Conservation (phyloP, 2,113 vertebrate genomes). For the Chloropsis cyanopogon region DNA sequence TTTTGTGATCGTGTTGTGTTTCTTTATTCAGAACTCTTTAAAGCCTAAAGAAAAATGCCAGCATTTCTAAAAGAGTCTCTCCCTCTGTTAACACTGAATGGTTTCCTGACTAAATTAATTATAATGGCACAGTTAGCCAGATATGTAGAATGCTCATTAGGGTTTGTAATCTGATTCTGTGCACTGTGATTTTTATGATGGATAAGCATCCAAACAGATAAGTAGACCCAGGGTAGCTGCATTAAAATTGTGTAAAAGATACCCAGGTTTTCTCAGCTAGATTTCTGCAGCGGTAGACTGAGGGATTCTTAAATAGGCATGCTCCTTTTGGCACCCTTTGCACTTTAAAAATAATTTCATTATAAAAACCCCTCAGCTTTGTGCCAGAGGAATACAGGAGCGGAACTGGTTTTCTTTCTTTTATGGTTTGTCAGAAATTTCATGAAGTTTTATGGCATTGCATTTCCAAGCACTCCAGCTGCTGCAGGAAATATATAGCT, state of each 20-base stretch:
- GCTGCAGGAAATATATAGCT: slow-evolving; percentile 41
- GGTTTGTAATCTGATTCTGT: not conserved
- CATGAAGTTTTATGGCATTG: slow-evolving; percentile 51
- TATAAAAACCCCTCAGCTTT: slow-evolving; percentile 6
- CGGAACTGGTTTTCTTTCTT: slow-evolving; percentile 26
- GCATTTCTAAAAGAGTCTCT: not conserved
- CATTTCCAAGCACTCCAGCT: slow-evolving; percentile 14
- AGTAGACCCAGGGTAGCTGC: not conserved
- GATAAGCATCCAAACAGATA: not conserved
- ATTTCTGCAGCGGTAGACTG: not conserved
- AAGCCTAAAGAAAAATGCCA: not conserved
- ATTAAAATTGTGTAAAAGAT: not conserved
- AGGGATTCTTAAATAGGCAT: not conserved
- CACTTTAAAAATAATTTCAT: slow-evolving; percentile 23
- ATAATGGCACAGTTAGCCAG: not conserved
- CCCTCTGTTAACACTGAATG: not conserved
- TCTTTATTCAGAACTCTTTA: not conserved
- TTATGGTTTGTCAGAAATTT: slow-evolving; percentile 38
- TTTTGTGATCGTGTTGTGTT: not conserved
- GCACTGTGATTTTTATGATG: not conserved
- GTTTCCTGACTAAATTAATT: slow-evolving; percentile 16
- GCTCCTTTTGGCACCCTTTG: not conserved
- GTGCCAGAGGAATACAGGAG: slow-evolving; percentile 20
- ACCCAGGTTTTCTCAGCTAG: not conserved
- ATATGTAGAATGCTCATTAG: not conserved